phyloP scores from a whole-genome alignment of 2,888 invertebrate species.

The Embidobia sp. region DNA sequence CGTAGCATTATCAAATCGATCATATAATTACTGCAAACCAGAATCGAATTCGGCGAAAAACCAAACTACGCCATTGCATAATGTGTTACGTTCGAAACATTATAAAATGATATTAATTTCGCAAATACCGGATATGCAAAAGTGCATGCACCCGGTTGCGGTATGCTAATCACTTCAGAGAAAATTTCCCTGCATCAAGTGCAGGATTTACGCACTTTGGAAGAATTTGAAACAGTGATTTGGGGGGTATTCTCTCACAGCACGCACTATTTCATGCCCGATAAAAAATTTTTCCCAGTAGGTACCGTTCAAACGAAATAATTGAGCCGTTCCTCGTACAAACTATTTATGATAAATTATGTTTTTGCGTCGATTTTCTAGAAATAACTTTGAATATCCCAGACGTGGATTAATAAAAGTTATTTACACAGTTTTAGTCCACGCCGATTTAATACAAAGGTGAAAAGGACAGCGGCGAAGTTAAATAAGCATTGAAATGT shows the following conservation, averaged over 20 bases:
- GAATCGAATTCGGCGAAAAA: too few relatives aligned
- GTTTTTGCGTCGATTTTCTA: background rate
- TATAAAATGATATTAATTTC: slow-evolving; percentile 18
- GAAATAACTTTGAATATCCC: too few relatives aligned
- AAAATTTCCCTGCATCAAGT: slow-evolving; percentile 33
- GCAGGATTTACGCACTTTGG: slow-evolving; percentile 39
- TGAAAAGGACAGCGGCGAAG: too few relatives aligned
- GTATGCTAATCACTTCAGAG: slow-evolving; percentile 40
- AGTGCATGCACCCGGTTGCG: slow-evolving; percentile 4
- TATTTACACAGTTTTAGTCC: too few relatives aligned
- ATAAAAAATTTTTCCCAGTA: slow-evolving; percentile 28
- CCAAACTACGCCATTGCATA: too few relatives aligned
- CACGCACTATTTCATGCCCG: slow-evolving; percentile 15
- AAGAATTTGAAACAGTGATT: slow-evolving; percentile 32
- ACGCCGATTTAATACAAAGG: too few relatives aligned
- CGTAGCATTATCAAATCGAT: too few relatives aligned
- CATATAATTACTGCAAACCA: too few relatives aligned
- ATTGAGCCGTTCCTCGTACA: slow-evolving; percentile 19
- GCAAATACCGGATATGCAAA: background rate
- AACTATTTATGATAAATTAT: background rate
- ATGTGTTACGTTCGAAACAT: background rate
- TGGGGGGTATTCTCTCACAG: slow-evolving; percentile 32
- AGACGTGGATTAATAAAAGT: background rate
- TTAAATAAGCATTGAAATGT: too few relatives aligned
- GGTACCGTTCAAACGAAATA: slow-evolving; percentile 33